These are phyloP conservation scores for Temnothorax ravouxi DNA, from an alignment of 2,888 invertebrate species.

Conservation along the genomic window DNA sequence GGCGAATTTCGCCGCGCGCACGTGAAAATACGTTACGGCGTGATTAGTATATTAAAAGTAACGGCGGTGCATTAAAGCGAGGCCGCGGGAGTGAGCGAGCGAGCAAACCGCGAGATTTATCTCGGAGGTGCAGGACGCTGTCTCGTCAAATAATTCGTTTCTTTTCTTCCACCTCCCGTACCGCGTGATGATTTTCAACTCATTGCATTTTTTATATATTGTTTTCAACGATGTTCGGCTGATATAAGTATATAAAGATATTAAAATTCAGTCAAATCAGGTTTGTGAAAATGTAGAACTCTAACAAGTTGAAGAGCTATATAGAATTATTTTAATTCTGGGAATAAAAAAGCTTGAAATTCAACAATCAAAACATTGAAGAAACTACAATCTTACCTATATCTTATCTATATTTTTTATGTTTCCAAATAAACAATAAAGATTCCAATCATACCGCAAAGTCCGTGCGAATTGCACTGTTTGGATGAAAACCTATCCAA, in stretches of 20 bases:
- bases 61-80: conserved; percentile 65
- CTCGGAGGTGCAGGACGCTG: conserved; percentile 21
- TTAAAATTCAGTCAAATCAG: not conserved
- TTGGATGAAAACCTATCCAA: not conserved
- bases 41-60: conserved; percentile 80
- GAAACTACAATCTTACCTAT: not conserved
- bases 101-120: conserved; percentile 57
- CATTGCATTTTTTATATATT: not conserved
- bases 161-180: not conserved
- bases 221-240: not conserved
- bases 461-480: not conserved
- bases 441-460: not conserved
- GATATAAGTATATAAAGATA: not conserved
- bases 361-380: not conserved
- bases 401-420: not conserved
- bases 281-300: not conserved
- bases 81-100: conserved; percentile 10
- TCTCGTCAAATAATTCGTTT: conserved; percentile 10
- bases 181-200: conserved; percentile 6
- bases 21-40: conserved; percentile 78
- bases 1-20: conserved; percentile 70
- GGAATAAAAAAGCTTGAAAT: not conserved
- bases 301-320: not conserved
- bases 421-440: conserved; percentile 6
- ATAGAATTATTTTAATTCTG: not conserved